phyloP scores from a whole-genome alignment of 2,888 invertebrate species.

The Dione vanillae region DNA sequence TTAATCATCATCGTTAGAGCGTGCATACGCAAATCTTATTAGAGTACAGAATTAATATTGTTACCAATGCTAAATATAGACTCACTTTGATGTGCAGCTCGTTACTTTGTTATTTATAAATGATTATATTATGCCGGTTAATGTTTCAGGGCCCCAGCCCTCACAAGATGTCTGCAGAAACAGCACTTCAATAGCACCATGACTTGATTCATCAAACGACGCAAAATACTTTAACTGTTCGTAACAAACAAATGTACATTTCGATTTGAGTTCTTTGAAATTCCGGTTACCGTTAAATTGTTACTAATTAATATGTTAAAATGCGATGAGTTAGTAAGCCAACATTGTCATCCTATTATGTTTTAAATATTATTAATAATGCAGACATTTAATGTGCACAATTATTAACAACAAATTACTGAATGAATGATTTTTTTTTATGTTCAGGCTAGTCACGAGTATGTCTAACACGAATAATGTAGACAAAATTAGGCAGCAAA shows the following conservation, averaged over 20 bases:
- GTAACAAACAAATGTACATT: slow-evolving; percentile 68
- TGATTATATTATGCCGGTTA: slow-evolving; percentile 48
- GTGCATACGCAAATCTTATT: slow-evolving; percentile 34
- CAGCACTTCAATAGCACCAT: slow-evolving; percentile 73
- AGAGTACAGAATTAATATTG: slow-evolving; percentile 25
- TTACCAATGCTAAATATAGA: slow-evolving; percentile 54
- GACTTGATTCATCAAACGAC: slow-evolving; percentile 64
- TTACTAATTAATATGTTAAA: slow-evolving; percentile 51
- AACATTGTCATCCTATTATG: slow-evolving; percentile 46
- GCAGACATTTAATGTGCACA: slow-evolving; percentile 23
- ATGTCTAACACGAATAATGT: slow-evolving; percentile 39
- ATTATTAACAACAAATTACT: slow-evolving; percentile 26
- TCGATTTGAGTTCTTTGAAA: slow-evolving; percentile 62
- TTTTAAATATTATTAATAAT: slow-evolving; percentile 33
- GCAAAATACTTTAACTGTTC: slow-evolving; percentile 53
- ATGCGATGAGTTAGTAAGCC: slow-evolving; percentile 48
- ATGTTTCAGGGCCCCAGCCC: slow-evolving; percentile 76
- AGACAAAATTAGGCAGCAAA: slow-evolving; percentile 47
- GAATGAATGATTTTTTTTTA: slow-evolving; percentile 28
- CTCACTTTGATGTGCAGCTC: slow-evolving; percentile 56
- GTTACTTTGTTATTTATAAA: slow-evolving; percentile 48
- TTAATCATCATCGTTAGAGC: slow-evolving; percentile 20
- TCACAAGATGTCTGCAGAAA: slow-evolving; percentile 76
- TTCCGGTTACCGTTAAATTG: slow-evolving; percentile 57
- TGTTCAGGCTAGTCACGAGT: slow-evolving; percentile 46